Percentiles rank a stretch among this genome's conserved stretches.
Evolutionary conservation across 2,113 vertebrate genomes (phyloP).

Genomic region (Rhegmatorhina hoffmannsi): DNA sequence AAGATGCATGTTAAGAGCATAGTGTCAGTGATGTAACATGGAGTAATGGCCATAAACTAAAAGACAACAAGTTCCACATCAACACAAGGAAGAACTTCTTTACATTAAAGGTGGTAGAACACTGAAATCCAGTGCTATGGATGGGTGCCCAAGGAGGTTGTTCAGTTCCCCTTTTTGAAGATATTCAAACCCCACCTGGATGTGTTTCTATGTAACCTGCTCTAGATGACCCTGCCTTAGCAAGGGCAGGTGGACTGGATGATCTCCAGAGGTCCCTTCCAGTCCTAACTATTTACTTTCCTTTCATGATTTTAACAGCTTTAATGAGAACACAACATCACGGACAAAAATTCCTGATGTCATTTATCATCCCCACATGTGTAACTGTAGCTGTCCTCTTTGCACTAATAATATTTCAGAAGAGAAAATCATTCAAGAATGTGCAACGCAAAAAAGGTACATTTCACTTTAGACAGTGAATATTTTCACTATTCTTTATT

Average conservation of each 20-base stretch:
- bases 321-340: neutral
- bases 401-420: constrained; percentile 6
- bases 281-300: neutral
- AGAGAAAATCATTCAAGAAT: constrained; percentile 25
- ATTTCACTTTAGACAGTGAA: neutral
- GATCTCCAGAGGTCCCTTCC: neutral
- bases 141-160: neutral
- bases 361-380: constrained; percentile 8
- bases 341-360: neutral
- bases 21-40: neutral
- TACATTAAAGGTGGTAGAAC: neutral
- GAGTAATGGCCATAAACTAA: neutral
- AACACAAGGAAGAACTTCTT: neutral
- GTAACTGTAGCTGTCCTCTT: neutral
- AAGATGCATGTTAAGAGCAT: neutral
- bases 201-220: neutral
- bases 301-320: constrained; percentile 50
- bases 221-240: neutral
- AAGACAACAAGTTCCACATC: neutral
- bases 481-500: neutral
- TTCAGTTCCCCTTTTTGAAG: neutral
- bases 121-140: neutral
- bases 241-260: neutral
- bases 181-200: neutral
- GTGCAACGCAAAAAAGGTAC: constrained; percentile 46